Conservation (phyloP, 2,888 invertebrate species). For the Branchellion lobata region DNA sequence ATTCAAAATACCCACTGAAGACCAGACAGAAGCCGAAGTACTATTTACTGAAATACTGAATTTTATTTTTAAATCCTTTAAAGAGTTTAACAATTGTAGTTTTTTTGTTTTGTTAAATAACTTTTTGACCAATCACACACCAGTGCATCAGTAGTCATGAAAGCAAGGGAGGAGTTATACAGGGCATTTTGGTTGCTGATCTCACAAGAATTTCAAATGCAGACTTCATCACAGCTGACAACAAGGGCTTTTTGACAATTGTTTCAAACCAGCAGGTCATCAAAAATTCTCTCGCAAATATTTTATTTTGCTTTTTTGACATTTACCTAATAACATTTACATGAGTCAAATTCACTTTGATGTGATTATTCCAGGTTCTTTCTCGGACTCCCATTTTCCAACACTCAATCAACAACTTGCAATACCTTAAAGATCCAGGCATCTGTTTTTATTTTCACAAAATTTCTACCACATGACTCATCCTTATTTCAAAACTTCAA, state of each 20-base stretch:
- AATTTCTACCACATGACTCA: no score
- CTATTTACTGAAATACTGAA: not conserved
- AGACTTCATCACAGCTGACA: constrained; percentile 59
- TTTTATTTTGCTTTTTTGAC: no score
- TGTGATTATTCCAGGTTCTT: no score
- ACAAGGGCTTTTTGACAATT: constrained; percentile 58
- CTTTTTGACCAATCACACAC: no score
- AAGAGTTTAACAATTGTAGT: not conserved
- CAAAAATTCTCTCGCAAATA: no score
- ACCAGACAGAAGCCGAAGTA: not conserved
- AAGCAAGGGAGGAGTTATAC: constrained; percentile 60
- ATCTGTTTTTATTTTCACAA: no score
- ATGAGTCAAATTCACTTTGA: no score
- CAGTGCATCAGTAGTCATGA: constrained; percentile 55
- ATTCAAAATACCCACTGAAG: constrained; percentile 9
- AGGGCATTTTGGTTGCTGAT: constrained; percentile 57
- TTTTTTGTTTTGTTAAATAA: not conserved
- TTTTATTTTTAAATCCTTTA: constrained; percentile 17
- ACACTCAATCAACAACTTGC: no score
- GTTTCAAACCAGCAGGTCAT: constrained; percentile 60
- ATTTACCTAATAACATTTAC: no score
- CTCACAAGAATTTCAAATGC: constrained; percentile 58
- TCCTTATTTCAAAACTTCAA: no score
- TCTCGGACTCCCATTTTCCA: no score
- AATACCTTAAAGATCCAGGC: no score